Conservation (phyloP, 2,797 vertebrate genomes). For the Pipistrellus nathusii region DNA sequence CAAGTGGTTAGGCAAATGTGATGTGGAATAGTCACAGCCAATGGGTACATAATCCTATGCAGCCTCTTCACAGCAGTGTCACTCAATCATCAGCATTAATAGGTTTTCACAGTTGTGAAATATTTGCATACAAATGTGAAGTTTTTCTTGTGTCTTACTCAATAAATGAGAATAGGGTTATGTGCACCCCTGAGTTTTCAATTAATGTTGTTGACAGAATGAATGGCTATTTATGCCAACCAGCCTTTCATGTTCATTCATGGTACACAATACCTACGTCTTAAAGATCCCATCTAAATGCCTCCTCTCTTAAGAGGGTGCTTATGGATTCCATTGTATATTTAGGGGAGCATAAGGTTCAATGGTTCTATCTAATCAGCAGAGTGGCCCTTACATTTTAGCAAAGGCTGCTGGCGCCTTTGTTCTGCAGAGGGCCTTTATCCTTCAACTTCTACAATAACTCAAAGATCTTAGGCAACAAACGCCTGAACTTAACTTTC, state of each 20-base stretch:
- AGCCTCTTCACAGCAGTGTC: not conserved
- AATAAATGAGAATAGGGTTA: conserved; percentile 77
- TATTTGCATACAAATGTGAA: conserved; percentile 80
- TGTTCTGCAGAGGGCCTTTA: conserved; percentile 51
- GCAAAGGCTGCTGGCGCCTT: conserved; percentile 60
- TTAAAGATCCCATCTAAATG: conserved; percentile 78
- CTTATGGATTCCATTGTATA: conserved; percentile 75
- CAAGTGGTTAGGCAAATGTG: not conserved
- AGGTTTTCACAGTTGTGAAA: conserved; percentile 62
- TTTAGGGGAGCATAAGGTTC: conserved; percentile 78
- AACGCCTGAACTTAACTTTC: conserved; percentile 56
- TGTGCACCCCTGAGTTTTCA: conserved; percentile 80
- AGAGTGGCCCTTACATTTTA: conserved; percentile 60
- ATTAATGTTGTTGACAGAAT: conserved; percentile 83
- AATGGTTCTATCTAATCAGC: conserved; percentile 77
- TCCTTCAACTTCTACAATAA: conserved; percentile 46
- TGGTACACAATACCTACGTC: conserved; percentile 72
- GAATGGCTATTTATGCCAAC: conserved; percentile 80
- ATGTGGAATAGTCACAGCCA: not conserved
- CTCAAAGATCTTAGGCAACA: not conserved
- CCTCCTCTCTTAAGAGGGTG: conserved; percentile 70
- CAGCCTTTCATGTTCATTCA: conserved; percentile 79
- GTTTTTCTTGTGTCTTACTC: conserved; percentile 75
- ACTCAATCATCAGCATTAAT: not conserved
- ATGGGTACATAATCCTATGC: not conserved